Percentiles rank a stretch among this genome's conserved stretches.
phyloP scores from a whole-genome alignment of 2,888 invertebrate genomes.

The Embidobia sp. region DNA sequence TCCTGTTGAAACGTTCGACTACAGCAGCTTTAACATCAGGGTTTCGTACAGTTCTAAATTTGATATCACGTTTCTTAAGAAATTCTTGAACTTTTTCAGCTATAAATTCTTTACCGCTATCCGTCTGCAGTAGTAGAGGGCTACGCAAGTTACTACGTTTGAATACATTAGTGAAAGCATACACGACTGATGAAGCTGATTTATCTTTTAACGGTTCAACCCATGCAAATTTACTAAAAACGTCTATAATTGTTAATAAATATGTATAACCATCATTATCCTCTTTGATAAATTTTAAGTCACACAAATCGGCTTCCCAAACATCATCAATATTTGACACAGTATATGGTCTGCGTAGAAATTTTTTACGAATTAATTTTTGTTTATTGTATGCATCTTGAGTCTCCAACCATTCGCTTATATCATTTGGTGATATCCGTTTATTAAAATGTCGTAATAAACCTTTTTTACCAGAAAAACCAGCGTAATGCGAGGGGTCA shows the following conservation, averaged over 20 bases:
- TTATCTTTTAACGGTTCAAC: slow-evolving; percentile 67
- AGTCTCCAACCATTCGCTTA: slow-evolving; percentile 36
- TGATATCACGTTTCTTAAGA: slow-evolving; percentile 22
- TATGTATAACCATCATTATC: slow-evolving; percentile 48
- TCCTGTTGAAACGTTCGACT: slow-evolving; percentile 49
- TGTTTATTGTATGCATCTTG: slow-evolving; percentile 63
- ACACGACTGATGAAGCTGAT: slow-evolving; percentile 36
- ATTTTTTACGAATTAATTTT: slow-evolving; percentile 31
- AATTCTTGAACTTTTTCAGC: slow-evolving; percentile 19
- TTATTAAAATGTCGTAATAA: neutral
- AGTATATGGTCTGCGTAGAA: slow-evolving; percentile 43
- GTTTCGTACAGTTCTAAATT: slow-evolving; percentile 44
- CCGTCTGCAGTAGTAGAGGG: slow-evolving; percentile 61
- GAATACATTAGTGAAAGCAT: slow-evolving; percentile 65
- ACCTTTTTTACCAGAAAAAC: slow-evolving; percentile 5
- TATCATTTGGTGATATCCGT: neutral
- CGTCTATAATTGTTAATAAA: slow-evolving; percentile 50
- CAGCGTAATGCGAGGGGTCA: slow-evolving; percentile 14
- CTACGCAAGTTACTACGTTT: slow-evolving; percentile 6
- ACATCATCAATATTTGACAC: slow-evolving; percentile 62
- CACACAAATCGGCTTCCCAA: slow-evolving; percentile 52
- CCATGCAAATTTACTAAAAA: slow-evolving; percentile 63
- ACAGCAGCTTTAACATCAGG: slow-evolving; percentile 43
- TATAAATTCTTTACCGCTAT: slow-evolving; percentile 69
- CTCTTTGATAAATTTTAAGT: slow-evolving; percentile 29